Evolutionary conservation across 2,888 invertebrate genomes (phyloP).

Genomic region (Eilema sororculum): DNA sequence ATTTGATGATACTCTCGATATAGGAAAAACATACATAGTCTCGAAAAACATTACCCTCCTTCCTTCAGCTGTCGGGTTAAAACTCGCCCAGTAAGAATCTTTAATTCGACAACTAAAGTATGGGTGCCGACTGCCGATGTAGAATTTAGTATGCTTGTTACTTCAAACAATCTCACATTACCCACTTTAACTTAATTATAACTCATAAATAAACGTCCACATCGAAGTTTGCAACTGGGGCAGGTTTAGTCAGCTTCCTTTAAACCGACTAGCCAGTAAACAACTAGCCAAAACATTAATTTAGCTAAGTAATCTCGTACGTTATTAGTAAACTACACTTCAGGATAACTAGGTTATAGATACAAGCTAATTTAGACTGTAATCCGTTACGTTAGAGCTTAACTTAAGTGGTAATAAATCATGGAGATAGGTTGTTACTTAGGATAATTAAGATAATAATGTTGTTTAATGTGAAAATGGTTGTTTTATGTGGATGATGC

Average conservation of each 20-base stretch:
- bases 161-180: background rate
- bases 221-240: background rate
- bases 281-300: constrained; percentile 38
- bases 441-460: constrained; percentile 37
- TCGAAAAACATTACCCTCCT: too few species aligned
- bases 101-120: background rate
- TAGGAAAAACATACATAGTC: too few species aligned
- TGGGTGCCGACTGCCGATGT: too few species aligned
- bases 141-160: too few species aligned
- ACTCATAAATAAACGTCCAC: background rate
- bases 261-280: background rate
- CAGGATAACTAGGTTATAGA: constrained; percentile 13
- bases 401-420: constrained; percentile 28
- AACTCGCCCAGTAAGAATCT: too few species aligned
- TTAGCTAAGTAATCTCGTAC: constrained; percentile 41
- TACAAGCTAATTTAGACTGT: constrained; percentile 16
- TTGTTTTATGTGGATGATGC: background rate
- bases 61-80: too few species aligned
- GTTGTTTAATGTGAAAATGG: constrained; percentile 11
- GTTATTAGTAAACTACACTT: constrained; percentile 28
- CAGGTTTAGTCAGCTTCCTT: constrained; percentile 8
- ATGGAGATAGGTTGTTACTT: constrained; percentile 37
- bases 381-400: constrained; percentile 3
- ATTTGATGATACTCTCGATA: too few species aligned
- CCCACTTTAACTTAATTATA: background rate